phyloP scores from a whole-genome alignment of 1,140 invertebrate species.

The Cephus cinctus region DNA sequence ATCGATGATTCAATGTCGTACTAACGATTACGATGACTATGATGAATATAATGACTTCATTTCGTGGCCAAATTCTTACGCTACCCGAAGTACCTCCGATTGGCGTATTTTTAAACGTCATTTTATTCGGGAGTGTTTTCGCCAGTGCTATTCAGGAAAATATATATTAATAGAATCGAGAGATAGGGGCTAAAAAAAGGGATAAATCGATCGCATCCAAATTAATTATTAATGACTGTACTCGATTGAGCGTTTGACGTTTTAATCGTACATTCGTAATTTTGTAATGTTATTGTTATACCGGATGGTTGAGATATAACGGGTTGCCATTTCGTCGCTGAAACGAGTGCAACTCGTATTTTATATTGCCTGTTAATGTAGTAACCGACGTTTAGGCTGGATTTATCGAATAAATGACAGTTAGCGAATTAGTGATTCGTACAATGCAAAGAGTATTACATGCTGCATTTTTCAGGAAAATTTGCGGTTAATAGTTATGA shows the following conservation, averaged over 20 bases:
- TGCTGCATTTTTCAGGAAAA: too few species aligned
- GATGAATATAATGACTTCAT: too few species aligned
- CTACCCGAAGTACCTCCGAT: too few species aligned
- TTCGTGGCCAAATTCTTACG: too few species aligned
- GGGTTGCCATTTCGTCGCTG: conserved; percentile 11
- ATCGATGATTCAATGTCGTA: too few species aligned
- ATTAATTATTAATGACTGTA: conserved; percentile 3
- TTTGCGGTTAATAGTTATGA: too few species aligned
- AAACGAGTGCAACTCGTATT: conserved; percentile 14
- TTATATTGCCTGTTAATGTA: conserved; percentile 19
- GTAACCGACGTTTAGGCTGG: neutral
- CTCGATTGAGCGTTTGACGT: neutral
- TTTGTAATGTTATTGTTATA: conserved; percentile 12
- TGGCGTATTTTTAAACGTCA: too few species aligned
- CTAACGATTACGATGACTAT: too few species aligned
- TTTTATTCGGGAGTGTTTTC: too few species aligned
- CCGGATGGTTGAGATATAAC: conserved; percentile 4
- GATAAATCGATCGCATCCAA: neutral
- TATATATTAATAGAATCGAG: too few species aligned
- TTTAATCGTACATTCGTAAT: neutral
- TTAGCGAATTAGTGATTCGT: neutral
- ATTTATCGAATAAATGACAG: neutral
- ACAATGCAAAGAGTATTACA: neutral
- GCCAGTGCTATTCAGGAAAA: too few species aligned
- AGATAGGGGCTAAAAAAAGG: too few species aligned